A percentile compares a stretch with the other conserved stretches of the same genome.
Conservation (phyloP, 2,113 vertebrate species). For the Xyrauchen texanus region DNA sequence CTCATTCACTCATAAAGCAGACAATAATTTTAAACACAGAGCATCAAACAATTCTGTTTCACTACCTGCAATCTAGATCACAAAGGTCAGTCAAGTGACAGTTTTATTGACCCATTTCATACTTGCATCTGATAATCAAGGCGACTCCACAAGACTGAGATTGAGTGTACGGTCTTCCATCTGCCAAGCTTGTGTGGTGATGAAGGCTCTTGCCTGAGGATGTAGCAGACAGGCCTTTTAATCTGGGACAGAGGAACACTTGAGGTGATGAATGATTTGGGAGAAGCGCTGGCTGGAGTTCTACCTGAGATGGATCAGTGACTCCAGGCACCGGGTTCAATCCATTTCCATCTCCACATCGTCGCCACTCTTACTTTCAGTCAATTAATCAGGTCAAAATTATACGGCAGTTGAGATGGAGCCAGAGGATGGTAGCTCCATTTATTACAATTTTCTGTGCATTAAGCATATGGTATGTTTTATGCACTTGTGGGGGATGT, state of each 20-base stretch:
- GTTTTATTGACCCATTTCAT: slow-evolving; percentile 11
- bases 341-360: slow-evolving; percentile 53
- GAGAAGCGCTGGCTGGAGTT: slow-evolving; percentile 47
- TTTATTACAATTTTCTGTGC: slow-evolving; percentile 33
- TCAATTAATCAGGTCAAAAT: slow-evolving; percentile 53
- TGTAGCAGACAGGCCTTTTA: slow-evolving; percentile 58
- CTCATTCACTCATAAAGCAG: not conserved
- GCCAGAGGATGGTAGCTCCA: slow-evolving; percentile 35
- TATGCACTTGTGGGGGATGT: slow-evolving; percentile 34
- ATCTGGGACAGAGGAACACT: slow-evolving; percentile 51
- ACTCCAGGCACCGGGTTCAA: slow-evolving; percentile 46
- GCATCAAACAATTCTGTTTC: no score
- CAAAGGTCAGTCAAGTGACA: not conserved
- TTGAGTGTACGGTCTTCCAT: not conserved
- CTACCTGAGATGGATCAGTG: slow-evolving; percentile 48
- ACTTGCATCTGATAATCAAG: not conserved
- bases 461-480: slow-evolving; percentile 38
- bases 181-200: slow-evolving; percentile 20
- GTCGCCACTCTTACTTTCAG: slow-evolving; percentile 51
- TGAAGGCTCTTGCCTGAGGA: slow-evolving; percentile 59
- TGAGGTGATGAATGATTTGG: slow-evolving; percentile 60
- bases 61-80: not conserved
- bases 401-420: slow-evolving; percentile 51
- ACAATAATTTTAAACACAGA: no score
- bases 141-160: not conserved